A percentile compares a stretch with the other conserved stretches of the same genome.
These are phyloP conservation scores for Oncorhynchus mykiss DNA, from an alignment of 2,113 vertebrate species.

Conservation along the genomic window DNA sequence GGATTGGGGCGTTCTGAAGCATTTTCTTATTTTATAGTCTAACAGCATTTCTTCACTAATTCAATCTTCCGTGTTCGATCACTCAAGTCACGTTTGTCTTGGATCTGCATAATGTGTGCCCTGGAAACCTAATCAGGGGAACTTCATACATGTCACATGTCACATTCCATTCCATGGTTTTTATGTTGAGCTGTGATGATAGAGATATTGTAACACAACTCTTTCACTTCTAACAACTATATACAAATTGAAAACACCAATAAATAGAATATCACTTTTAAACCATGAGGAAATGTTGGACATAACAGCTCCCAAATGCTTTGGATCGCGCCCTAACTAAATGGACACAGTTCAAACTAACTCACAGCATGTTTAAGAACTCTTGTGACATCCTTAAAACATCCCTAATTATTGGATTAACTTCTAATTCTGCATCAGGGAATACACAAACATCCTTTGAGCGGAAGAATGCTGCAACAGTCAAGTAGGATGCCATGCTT, in stretches of 20 bases:
- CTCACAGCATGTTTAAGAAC: not conserved
- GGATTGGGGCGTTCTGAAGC: not conserved
- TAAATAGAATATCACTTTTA: too few species aligned
- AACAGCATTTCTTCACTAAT: not conserved
- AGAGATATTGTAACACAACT: too few species aligned
- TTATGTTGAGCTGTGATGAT: too few species aligned
- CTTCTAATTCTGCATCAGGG: not conserved
- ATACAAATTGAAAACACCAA: not conserved
- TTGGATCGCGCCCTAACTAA: not conserved
- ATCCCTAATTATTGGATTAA: not conserved
- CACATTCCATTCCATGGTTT: too few species aligned
- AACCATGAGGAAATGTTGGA: too few species aligned
- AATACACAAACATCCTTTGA: not conserved
- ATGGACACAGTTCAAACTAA: not conserved
- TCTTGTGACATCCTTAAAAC: not conserved
- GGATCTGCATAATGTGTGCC: not conserved
- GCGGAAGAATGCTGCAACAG: not conserved
- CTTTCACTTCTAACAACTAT: too few species aligned
- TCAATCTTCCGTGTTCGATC: not conserved
- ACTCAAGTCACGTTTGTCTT: not conserved
- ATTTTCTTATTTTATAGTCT: slow-evolving; percentile 1
- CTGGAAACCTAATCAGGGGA: too few species aligned
- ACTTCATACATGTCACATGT: too few species aligned
- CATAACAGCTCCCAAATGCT: not conserved
- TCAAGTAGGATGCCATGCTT: not conserved